A percentile compares a stretch with the other conserved stretches of the same genome.
Conservation (phyloP, 2,888 invertebrate genomes). For the Platypus cylindrus region DNA sequence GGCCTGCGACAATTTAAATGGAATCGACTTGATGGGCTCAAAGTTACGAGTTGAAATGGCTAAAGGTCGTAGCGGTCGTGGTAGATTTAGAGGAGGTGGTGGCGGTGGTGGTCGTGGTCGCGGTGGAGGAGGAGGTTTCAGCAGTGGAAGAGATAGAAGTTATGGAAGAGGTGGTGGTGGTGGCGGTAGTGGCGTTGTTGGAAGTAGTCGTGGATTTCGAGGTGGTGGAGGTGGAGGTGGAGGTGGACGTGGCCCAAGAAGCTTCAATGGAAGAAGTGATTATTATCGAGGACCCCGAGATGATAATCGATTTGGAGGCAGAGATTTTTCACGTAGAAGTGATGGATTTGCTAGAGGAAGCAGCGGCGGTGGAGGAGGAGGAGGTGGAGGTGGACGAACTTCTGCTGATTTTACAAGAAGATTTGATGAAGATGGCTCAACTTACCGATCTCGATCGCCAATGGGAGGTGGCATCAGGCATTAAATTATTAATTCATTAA, state of each 20-base stretch:
- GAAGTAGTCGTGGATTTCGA: slow-evolving; percentile 31
- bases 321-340: slow-evolving; percentile 23
- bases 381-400: slow-evolving; percentile 22
- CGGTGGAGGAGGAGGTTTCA: slow-evolving; percentile 19
- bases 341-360: slow-evolving; percentile 19
- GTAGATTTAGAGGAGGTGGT: slow-evolving; percentile 45
- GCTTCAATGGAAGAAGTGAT: background rate
- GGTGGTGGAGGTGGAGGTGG: slow-evolving; percentile 17
- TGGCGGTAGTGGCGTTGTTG: slow-evolving; percentile 24
- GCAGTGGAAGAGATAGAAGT: slow-evolving; percentile 14
- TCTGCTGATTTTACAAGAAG: slow-evolving; percentile 14
- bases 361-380: slow-evolving; percentile 22
- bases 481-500: slow-evolving; percentile 2
- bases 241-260: background rate
- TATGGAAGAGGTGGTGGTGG: slow-evolving; percentile 18
- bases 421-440: slow-evolving; percentile 9
- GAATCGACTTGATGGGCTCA: slow-evolving; percentile 75
- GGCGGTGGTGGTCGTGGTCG: slow-evolving; percentile 37
- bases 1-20: slow-evolving; percentile 80
- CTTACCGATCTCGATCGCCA: slow-evolving; percentile 12
- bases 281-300: slow-evolving; percentile 14
- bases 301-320: slow-evolving; percentile 17
- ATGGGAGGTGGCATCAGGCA: slow-evolving; percentile 13
- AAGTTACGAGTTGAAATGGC: slow-evolving; percentile 82
- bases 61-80: slow-evolving; percentile 59